Base-by-base conservation (phyloP, 2,888 invertebrate genomes). In the Spodoptera exigua region DNA sequence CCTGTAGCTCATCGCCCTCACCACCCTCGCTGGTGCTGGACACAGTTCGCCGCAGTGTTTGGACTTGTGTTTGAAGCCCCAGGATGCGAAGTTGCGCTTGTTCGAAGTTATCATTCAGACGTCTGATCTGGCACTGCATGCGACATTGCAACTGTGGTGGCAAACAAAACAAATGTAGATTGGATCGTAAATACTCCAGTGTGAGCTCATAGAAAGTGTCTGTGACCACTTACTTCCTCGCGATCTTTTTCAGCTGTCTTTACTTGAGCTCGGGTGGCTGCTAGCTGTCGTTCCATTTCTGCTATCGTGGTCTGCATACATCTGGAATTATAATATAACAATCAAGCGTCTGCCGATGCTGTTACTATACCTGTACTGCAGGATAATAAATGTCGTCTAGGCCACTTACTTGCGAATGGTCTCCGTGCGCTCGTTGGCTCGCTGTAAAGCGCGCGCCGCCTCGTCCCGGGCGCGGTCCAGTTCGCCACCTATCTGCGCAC, bases 121-220 rank as follows among this genome's bases (percentile, higher is more conserved):
- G 95, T 72, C 95, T 95, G 57, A 96, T 96, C 85, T 97, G 96
- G 74, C 95, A 95, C 76, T 96, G 95, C 96, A 96, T 96, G 74
- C 96, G 96, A 74, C 95, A 94, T 76, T 96, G 94, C 37, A 96
- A 92, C 96, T 93, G 92, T 3, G 13, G n/a, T 5, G 3, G 14
- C 55, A 59, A 70, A 60, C 40, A 34, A 35, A 11, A 10, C 0
- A 34, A 55, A 41, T 4, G n/a, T 4, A n/a, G 27, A 27, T 27
- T 7, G 7, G 27, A 27, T 9, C 27, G 27, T 27, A 27, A 9
- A 5, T 27, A 1, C 1, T 27, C 7, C 1, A 5, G 27, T 27
- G 0, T 27, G 7, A 3, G 2, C 5, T 5, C 7, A 5, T 27
- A 27, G 9, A 3, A 27, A 27, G 27, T 27, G 7, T 27, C 27